These are phyloP conservation scores for Scarus forsteni DNA, from an alignment of 2,797 vertebrate genomes.

Conservation along the genomic window DNA sequence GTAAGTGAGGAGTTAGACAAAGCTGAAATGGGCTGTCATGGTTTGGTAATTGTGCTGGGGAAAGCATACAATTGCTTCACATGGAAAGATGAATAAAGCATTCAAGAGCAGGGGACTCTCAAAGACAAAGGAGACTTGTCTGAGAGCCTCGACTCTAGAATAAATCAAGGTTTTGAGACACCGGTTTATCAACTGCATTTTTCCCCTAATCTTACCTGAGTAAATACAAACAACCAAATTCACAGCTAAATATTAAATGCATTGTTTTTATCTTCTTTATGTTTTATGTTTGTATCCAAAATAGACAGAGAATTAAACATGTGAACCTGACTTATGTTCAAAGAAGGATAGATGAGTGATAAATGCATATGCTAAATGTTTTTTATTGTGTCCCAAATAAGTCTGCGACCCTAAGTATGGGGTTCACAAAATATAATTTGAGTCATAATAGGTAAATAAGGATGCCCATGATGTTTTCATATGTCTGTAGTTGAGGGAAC, in stretches of 20 bases:
- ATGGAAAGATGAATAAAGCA: constrained; percentile 60
- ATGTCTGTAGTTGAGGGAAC: too few species aligned
- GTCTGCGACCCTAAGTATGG: too few species aligned
- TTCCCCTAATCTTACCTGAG: not conserved
- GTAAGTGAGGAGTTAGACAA: constrained; percentile 73
- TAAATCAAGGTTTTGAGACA: constrained; percentile 20
- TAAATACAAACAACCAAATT: not conserved
- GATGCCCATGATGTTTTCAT: too few species aligned
- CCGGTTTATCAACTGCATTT: not conserved
- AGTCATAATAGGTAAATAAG: too few species aligned
- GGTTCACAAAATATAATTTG: too few species aligned
- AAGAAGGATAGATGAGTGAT: too few species aligned
- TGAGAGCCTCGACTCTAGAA: constrained; percentile 36
- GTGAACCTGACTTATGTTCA: too few species aligned
- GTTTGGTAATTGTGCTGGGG: constrained; percentile 72
- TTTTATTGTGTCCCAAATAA: too few species aligned
- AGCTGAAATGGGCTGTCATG: constrained; percentile 75
- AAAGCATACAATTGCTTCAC: constrained; percentile 66
- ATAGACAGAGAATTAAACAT: too few species aligned
- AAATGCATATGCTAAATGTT: too few species aligned
- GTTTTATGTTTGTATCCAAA: too few species aligned
- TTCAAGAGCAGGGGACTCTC: constrained; percentile 46
- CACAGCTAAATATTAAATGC: not conserved
- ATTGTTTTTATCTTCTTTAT: not conserved
- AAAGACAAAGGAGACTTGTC: constrained; percentile 53